Conservation (phyloP, 2,113 vertebrate species). For the Mustela lutreola region DNA sequence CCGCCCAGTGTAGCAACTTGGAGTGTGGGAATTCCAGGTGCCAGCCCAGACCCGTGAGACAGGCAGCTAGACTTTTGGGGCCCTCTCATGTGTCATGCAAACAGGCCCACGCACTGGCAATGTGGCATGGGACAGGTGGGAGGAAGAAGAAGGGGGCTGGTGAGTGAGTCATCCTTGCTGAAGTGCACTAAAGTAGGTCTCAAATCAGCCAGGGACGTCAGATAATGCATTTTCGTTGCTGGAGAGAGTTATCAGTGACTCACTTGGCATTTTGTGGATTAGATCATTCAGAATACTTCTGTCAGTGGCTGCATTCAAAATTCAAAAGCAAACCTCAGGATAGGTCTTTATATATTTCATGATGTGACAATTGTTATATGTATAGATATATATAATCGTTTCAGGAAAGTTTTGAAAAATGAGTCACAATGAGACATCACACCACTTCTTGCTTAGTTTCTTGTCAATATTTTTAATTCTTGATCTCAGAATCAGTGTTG, state of each 20-base stretch:
- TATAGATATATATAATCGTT: background rate
- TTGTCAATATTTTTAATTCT: background rate
- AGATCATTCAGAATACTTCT: conserved; percentile 47
- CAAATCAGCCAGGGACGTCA: background rate
- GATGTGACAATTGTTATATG: background rate
- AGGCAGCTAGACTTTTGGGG: background rate
- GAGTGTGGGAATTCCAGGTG: background rate
- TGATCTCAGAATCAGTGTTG: background rate
- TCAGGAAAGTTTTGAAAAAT: background rate
- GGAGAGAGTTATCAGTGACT: conserved; percentile 27
- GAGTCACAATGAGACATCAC: background rate
- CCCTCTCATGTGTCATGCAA: background rate
- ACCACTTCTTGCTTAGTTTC: conserved; percentile 33
- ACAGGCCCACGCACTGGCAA: background rate
- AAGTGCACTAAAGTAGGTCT: conserved; percentile 18
- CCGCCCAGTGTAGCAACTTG: background rate
- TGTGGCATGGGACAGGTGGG: background rate
- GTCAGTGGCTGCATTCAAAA: conserved; percentile 27
- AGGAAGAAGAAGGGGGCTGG: background rate
- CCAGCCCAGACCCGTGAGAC: background rate
- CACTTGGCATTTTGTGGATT: conserved; percentile 64
- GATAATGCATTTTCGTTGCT: conserved; percentile 40
- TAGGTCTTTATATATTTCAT: background rate
- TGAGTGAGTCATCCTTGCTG: conserved; percentile 32
- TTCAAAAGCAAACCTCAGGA: background rate